Conservation (phyloP, 2,797 vertebrate genomes). For the Hyperoplus immaculatus region DNA sequence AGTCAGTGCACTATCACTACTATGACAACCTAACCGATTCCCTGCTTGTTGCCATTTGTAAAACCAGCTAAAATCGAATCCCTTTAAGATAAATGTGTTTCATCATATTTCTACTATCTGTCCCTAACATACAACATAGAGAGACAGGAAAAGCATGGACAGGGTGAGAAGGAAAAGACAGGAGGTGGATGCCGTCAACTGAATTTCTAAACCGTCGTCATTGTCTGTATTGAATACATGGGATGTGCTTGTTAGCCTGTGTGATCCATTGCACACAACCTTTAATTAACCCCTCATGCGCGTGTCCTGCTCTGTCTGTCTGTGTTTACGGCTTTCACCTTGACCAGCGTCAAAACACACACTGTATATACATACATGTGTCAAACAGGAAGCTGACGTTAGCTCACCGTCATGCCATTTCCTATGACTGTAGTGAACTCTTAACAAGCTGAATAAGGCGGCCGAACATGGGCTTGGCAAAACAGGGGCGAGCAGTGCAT, state of each 20-base stretch:
- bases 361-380: slow-evolving; percentile 35
- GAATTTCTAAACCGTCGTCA: slow-evolving; percentile 41
- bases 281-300: slow-evolving; percentile 55
- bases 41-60: neutral
- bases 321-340: slow-evolving; percentile 68
- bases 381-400: slow-evolving; percentile 79
- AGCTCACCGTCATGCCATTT: slow-evolving; percentile 77
- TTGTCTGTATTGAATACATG: slow-evolving; percentile 43
- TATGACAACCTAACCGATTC: neutral
- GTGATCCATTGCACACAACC: slow-evolving; percentile 46
- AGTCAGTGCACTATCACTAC: no score
- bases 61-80: neutral
- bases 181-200: slow-evolving; percentile 24
- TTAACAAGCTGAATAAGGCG: slow-evolving; percentile 66
- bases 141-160: slow-evolving; percentile 49
- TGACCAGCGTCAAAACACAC: slow-evolving; percentile 63
- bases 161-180: slow-evolving; percentile 43
- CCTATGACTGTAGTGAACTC: slow-evolving; percentile 70
- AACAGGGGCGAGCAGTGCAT: neutral
- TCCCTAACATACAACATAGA: slow-evolving; percentile 1
- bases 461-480: slow-evolving; percentile 5
- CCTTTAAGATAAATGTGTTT: neutral
- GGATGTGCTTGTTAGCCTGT: slow-evolving; percentile 35
- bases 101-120: slow-evolving; percentile 5
- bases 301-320: slow-evolving; percentile 56